Conservation (phyloP, 2,888 invertebrate species). For the Zaprionus lineosus region DNA sequence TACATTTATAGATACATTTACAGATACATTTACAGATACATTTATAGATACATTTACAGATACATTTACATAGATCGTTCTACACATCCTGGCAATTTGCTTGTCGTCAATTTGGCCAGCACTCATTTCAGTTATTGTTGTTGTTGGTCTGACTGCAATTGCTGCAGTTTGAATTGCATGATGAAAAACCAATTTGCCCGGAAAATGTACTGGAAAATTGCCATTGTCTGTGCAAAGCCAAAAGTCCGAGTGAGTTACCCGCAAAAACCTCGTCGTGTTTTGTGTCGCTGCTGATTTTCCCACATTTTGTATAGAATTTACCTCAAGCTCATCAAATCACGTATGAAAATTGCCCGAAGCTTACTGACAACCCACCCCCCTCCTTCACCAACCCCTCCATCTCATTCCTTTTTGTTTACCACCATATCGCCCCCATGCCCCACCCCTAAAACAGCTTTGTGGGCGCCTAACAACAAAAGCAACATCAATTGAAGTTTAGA, state of each 20-base stretch:
- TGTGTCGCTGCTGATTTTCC: conserved; percentile 22
- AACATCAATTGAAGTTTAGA: conserved; percentile 5
- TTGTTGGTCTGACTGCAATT: conserved; percentile 3
- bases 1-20: not conserved
- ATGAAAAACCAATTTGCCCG: conserved; percentile 19
- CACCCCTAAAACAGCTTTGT: conserved; percentile 2
- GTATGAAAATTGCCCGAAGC: conserved; percentile 27
- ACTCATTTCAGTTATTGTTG: conserved; percentile 34
- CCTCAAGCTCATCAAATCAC: conserved; percentile 35
- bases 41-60: not conserved
- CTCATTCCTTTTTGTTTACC: no score
- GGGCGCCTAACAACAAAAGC: conserved; percentile 20
- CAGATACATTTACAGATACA: not conserved
- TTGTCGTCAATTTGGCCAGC: conserved; percentile 32
- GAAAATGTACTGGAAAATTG: conserved; percentile 55
- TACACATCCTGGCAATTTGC: conserved; percentile 40
- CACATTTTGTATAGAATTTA: conserved; percentile 30
- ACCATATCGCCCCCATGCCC: not conserved
- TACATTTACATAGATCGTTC: conserved; percentile 16
- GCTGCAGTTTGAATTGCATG: conserved; percentile 38
- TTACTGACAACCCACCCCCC: not conserved
- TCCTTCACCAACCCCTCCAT: not conserved
- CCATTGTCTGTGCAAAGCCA: conserved; percentile 17
- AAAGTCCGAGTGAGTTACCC: conserved; percentile 21
- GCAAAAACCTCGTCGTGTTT: conserved; percentile 40